Evolutionary conservation across 2,797 vertebrate genomes (phyloP).

Genomic region (Cryptoprocta ferox): DNA sequence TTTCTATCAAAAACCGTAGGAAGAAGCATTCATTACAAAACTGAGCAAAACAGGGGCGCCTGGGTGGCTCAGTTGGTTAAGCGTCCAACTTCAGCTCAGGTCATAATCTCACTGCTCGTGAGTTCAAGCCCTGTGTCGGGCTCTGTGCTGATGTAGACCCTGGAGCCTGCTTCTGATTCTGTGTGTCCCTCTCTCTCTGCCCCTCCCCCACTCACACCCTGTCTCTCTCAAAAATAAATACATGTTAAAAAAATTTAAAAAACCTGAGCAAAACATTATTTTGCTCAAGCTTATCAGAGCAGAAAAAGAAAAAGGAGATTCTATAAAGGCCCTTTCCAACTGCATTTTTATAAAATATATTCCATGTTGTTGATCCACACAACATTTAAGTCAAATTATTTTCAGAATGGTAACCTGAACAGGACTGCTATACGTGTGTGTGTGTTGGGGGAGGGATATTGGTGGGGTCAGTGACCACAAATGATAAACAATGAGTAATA

Average conservation of each 20-base stretch:
- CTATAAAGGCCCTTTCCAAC: background rate
- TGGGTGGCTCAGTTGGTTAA: too few species aligned
- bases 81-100: too few species aligned
- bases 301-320: background rate
- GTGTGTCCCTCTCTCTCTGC: too few species aligned
- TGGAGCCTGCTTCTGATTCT: too few species aligned
- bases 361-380: background rate
- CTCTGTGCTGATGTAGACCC: too few species aligned
- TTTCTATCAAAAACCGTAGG: background rate
- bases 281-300: background rate
- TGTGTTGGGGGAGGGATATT: background rate
- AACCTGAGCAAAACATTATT: background rate
- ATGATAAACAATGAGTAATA: background rate
- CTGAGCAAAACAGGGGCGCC: background rate
- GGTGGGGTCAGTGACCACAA: background rate
- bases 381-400: conserved; percentile 57
- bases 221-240: too few species aligned
- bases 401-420: conserved; percentile 57
- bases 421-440: background rate
- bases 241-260: too few species aligned
- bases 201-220: too few species aligned
- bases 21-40: background rate
- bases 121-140: too few species aligned
- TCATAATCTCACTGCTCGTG: too few species aligned
- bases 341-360: background rate